Base-by-base conservation (phyloP, 2,888 invertebrate species). In the Drosophila flavopinicola region DNA sequence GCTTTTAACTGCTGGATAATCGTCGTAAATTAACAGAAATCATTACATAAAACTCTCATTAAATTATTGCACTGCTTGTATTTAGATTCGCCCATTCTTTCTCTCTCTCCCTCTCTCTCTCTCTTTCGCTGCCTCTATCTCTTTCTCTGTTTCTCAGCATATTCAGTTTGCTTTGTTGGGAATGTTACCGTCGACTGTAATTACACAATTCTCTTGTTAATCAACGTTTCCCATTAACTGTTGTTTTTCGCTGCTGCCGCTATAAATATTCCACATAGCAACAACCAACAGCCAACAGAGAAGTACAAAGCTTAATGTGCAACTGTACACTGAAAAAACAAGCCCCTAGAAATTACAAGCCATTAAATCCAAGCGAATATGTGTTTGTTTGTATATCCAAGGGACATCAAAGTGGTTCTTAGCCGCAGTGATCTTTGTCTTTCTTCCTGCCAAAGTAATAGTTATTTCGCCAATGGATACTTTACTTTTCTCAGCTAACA, bases 151-250 rank as follows among this genome's bases (percentile, higher is more conserved):
- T 10, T 17, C 10, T 7, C 10, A 15, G 11, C 9, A 11, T 1
- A 13, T 29, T 38, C 27, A 10, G 29, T 51, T 13, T 13, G 11
- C 9, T 29, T 38, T 6, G 17, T 11, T 32, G 53, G 42, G 48
- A 57, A 66, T 65, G 58, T 37, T 47, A 35, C 57, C 65, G 56
- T 30, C 38, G 51, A 13, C 47, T 54, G 27, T 47, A 72, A 60
- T 70, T 66, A 49, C 20, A 42, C 38, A 72, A 52, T 61, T 61
- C 41, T 33, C 60, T 45, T 48, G 67, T 53, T 60, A 57, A 60
- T 52, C 47, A 72, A 56, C 42, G 35, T 56, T 57, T 61, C 48
- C 51, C 56, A 66, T 66, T 73, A 72, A 71, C 44, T 33, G 37
- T 32, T 51, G 60, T 56, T 74, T 41, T 41, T 41, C 10, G 41